A percentile compares a stretch with the other conserved stretches of the same genome.
Conservation (phyloP, 2,797 vertebrate species). For the Buphagus erythrorhynchus region DNA sequence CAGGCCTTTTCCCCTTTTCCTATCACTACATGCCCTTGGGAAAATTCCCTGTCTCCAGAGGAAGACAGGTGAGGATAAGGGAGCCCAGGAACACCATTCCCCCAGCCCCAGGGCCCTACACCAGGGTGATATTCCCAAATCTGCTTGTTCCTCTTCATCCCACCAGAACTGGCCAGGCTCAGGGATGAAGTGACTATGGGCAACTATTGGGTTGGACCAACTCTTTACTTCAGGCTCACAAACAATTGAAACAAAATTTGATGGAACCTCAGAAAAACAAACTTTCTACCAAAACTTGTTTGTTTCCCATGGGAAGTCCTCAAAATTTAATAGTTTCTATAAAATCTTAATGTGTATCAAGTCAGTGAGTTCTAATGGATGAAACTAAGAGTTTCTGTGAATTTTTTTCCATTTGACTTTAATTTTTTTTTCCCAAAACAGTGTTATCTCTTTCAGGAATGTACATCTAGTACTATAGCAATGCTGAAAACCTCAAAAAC, state of each 20-base stretch:
- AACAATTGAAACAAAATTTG: neutral
- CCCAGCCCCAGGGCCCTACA: neutral
- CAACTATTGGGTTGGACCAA: too few species aligned
- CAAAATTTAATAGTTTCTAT: neutral
- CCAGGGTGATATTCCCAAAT: neutral
- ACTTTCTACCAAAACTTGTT: neutral
- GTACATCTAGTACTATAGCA: neutral
- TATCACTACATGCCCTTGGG: neutral
- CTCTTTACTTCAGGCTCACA: neutral
- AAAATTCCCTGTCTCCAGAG: neutral
- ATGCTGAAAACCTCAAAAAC: constrained; percentile 25
- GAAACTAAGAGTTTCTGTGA: neutral
- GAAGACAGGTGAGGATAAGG: neutral
- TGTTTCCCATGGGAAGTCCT: neutral
- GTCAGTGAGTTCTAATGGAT: neutral
- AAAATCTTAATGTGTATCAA: neutral
- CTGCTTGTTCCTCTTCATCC: neutral
- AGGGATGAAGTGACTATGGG: neutral
- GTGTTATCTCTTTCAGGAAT: neutral
- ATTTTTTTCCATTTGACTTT: neutral
- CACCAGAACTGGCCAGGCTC: neutral
- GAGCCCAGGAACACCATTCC: neutral
- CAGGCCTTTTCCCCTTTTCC: too few species aligned
- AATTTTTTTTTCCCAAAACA: neutral
- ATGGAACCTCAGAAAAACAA: neutral